A percentile compares a stretch with the other conserved stretches of the same genome.
phyloP scores from a whole-genome alignment of 2,113 vertebrate genomes.

The Erythrolamprus reginae region DNA sequence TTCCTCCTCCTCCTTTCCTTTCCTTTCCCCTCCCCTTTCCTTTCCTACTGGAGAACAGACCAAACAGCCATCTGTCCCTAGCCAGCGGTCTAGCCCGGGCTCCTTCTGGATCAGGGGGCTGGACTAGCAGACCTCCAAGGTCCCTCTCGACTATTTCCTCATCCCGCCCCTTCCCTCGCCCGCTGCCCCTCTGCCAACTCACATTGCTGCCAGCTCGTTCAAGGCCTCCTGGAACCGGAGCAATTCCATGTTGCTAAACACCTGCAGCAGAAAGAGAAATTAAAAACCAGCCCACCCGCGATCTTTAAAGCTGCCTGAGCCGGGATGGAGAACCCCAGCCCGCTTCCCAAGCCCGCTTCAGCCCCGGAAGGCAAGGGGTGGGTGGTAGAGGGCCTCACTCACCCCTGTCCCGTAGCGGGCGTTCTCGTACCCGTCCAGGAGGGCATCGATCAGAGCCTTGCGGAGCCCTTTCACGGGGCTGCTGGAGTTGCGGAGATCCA shows the following conservation, averaged over 20 bases:
- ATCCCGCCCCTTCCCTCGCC: not conserved
- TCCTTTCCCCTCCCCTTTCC: no score
- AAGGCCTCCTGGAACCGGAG: conserved; percentile 84
- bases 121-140: no score
- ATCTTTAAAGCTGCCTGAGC: not conserved
- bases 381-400: no score
- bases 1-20: no score
- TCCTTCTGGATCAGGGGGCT: no score
- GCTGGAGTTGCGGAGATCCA: conserved; percentile 82
- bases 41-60: no score
- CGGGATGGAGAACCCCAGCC: accelerated
- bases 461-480: conserved; percentile 73
- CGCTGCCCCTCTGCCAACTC: conserved; percentile 58
- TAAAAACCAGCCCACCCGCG: accelerated
- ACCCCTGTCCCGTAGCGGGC: conserved; percentile 90
- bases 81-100: no score
- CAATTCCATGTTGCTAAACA: conserved; percentile 84
- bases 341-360: not conserved
- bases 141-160: not conserved
- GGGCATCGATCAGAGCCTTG: conserved; percentile 75
- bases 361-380: not conserved
- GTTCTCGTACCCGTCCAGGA: conserved; percentile 86
- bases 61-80: no score
- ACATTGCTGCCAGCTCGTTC: conserved; percentile 82
- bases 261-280: conserved; percentile 55